Percentiles rank a stretch among this genome's conserved stretches.
These are phyloP conservation scores for Astropecten irregularis DNA, from an alignment of 53 echinoderm and acorn worm genomes.

Conservation along the genomic window DNA sequence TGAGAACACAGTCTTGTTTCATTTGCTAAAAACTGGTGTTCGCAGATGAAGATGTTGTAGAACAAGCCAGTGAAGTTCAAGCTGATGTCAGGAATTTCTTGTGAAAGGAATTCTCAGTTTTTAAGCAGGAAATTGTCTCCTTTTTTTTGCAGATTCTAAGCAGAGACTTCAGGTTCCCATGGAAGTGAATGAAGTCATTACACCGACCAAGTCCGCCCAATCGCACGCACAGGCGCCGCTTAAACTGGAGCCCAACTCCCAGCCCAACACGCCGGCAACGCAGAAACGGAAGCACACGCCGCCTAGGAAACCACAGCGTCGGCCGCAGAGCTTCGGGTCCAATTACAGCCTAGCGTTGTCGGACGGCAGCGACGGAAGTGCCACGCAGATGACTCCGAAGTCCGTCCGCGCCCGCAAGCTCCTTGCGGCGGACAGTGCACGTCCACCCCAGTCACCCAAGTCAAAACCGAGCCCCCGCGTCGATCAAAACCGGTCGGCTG, in stretches of 20 bases:
- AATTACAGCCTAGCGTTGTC: slow-evolving; percentile 67
- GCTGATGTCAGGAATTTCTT: too few relatives aligned
- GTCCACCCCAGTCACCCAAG: not conserved
- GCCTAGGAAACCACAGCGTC: slow-evolving; percentile 79
- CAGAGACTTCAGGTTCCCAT: slow-evolving; percentile 21
- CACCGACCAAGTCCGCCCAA: slow-evolving; percentile 30
- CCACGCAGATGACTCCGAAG: slow-evolving; percentile 4
- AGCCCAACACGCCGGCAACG: slow-evolving; percentile 25
- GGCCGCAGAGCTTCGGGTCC: slow-evolving; percentile 89
- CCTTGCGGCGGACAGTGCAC: slow-evolving; percentile 3
- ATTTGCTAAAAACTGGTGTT: too few relatives aligned
- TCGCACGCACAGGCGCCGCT: slow-evolving; percentile 26
- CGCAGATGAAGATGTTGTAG: too few relatives aligned
- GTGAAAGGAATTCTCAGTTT: too few relatives aligned
- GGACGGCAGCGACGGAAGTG: slow-evolving; percentile 31
- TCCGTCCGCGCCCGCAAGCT: not conserved
- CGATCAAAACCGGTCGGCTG: not conserved
- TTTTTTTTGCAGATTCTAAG: slow-evolving; percentile 27
- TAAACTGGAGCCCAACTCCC: slow-evolving; percentile 20
- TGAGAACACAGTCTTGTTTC: too few relatives aligned
- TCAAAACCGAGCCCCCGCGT: slow-evolving; percentile 3
- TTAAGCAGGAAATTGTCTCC: too few relatives aligned
- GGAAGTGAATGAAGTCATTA: slow-evolving; percentile 48
- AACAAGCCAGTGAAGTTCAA: too few relatives aligned
- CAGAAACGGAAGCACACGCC: slow-evolving; percentile 59